These are phyloP conservation scores for Plebejus melissa DNA, from an alignment of 2,888 invertebrate genomes.

Conservation along the genomic window DNA sequence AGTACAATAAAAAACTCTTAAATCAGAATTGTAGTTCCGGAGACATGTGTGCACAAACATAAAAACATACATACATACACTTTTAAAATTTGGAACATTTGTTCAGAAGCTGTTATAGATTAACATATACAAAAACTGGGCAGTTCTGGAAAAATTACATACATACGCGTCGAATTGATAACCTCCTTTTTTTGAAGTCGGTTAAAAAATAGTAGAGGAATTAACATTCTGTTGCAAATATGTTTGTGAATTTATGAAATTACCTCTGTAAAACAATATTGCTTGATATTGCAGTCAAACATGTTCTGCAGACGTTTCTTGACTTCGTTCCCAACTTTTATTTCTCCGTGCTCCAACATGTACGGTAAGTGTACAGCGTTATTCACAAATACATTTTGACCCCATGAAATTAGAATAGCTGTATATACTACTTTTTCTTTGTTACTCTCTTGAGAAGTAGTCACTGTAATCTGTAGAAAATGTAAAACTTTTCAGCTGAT, in stretches of 20 bases:
- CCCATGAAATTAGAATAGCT: slow-evolving; percentile 67
- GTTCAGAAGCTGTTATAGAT: too few species aligned
- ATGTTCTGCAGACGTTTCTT: slow-evolving; percentile 56
- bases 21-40: too few species aligned
- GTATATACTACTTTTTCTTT: slow-evolving; percentile 45
- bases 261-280: slow-evolving; percentile 66
- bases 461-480: slow-evolving; percentile 56
- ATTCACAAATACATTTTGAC: slow-evolving; percentile 45
- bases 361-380: slow-evolving; percentile 62
- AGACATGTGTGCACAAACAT: too few species aligned
- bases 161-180: too few species aligned
- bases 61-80: too few species aligned
- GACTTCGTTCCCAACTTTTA: slow-evolving; percentile 54
- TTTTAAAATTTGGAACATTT: too few species aligned
- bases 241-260: background rate
- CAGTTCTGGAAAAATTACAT: too few species aligned
- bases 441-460: slow-evolving; percentile 45
- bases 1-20: too few species aligned
- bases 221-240: background rate
- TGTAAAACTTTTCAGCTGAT: background rate
- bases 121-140: too few species aligned
- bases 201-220: background rate
- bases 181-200: too few species aligned
- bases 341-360: slow-evolving; percentile 66
- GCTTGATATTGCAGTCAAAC: slow-evolving; percentile 71